These are phyloP conservation scores for Mesocricetus auratus DNA, from an alignment of 2,113 vertebrate species.

Conservation along the genomic window DNA sequence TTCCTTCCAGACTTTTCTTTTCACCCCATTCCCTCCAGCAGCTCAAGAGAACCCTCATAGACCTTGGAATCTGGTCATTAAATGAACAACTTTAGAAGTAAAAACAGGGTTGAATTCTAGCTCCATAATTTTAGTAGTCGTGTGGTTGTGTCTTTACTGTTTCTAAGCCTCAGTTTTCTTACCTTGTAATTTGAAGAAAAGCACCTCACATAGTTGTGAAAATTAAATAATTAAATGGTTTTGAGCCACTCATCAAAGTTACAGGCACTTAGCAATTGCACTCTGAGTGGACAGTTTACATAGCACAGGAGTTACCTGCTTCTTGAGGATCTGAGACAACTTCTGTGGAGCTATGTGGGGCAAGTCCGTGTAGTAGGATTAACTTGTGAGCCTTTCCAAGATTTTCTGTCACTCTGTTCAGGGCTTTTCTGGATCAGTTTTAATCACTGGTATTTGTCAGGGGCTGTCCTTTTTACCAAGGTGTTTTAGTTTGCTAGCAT, in stretches of 20 bases:
- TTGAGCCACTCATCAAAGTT: neutral
- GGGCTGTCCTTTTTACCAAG: neutral
- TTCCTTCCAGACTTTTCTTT: slow-evolving; percentile 29
- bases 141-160: neutral
- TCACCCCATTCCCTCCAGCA: neutral
- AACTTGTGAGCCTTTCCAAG: neutral
- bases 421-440: neutral
- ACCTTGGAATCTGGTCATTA: neutral
- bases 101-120: slow-evolving; percentile 6
- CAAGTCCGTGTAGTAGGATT: neutral
- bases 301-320: neutral
- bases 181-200: slow-evolving; percentile 35
- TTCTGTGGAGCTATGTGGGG: neutral
- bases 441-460: slow-evolving; percentile 49
- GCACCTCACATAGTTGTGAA: neutral
- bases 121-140: neutral
- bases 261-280: neutral
- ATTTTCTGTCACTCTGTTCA: neutral
- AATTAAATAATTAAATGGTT: neutral
- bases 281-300: neutral
- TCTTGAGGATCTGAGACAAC: neutral
- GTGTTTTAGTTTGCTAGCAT: neutral
- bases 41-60: neutral
- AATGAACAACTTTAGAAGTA: neutral
- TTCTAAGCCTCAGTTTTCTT: slow-evolving; percentile 25